A percentile compares a stretch with the other conserved stretches of the same genome.
Conservation (phyloP, 1,140 invertebrate genomes). For the Zelostemma sp. region DNA sequence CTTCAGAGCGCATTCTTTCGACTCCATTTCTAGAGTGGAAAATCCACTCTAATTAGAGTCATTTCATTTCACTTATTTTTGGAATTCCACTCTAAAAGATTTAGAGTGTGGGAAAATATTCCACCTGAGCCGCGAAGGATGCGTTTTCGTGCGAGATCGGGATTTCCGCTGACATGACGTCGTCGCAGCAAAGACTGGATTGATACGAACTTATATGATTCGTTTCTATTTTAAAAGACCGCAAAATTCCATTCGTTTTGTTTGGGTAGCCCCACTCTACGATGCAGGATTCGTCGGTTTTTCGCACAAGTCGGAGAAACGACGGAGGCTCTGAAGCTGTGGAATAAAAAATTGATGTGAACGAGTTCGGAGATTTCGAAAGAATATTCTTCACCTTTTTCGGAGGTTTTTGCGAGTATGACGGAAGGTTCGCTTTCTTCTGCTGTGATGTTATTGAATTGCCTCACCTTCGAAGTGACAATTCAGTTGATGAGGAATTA, state of each 20-base stretch:
- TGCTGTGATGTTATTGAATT: conserved; percentile 6
- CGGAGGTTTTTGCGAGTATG: conserved; percentile 20
- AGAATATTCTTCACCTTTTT: no score
- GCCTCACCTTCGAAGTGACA: conserved; percentile 22
- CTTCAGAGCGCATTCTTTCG: no score
- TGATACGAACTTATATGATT: conserved; percentile 28
- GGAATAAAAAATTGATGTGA: neutral
- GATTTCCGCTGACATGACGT: conserved; percentile 10
- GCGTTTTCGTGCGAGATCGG: conserved; percentile 21
- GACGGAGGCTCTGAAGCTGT: conserved; percentile 33
- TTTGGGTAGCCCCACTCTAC: conserved; percentile 39
- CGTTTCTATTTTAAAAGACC: conserved; percentile 22
- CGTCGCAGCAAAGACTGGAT: conserved; percentile 19
- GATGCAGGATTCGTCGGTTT: conserved; percentile 25
- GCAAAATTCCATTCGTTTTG: conserved; percentile 30
- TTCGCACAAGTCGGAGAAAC: conserved; percentile 21
- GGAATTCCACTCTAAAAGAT: no score
- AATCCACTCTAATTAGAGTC: no score
- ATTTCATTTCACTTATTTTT: no score
- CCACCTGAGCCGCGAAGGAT: conserved; percentile 23
- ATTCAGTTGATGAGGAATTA: neutral
- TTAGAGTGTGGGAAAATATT: neutral
- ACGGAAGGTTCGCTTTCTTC: conserved; percentile 5
- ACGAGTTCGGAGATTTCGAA: no score
- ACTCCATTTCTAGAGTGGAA: no score